Base-by-base conservation (phyloP, 2,113 vertebrate species). In the Manacus vitellinus region DNA sequence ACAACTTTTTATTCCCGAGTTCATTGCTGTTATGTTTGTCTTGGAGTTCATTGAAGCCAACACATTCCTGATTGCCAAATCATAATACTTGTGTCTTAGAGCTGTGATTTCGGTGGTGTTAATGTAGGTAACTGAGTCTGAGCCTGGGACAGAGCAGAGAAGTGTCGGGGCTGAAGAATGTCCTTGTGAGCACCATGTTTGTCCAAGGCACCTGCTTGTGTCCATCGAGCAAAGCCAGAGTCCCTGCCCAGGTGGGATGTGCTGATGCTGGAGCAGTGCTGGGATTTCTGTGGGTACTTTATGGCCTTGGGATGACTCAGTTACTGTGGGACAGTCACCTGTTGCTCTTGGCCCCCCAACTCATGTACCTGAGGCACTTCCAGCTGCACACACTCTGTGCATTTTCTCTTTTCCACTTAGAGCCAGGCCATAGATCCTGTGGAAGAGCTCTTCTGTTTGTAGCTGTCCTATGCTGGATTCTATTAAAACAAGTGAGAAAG, bases 1-100 rank as follows among this genome's bases (percentile, higher is more conserved):
- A 13, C 16, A 76, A 28, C 24, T 90, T 56, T 39, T 88, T 79
- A 58, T 76, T 86, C 19, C 25, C 15, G 17, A 37, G 23, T 83
- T 88, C 15, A 15, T 37, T 86, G 59, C 63, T 77, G 7, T 77
- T 77, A 5, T 63, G 6, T 95, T 96, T 97, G 35, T 85, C 52
- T 88, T 93, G 82, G 90, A 93, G 39, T 93, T 93, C 51, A 39
- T 27, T 74, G 35, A 86, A 90, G 75, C 65, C 43, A 61, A 74
- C 92, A 49, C 49, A 43, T 91, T 93, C 37, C 44, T 23, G 37
- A 37, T 91, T 78, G 66, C 65, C 92, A 84, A 92, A 87, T 94
- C 73, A 61, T 94, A 86, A 72, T 54, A 44, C 65, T 85, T 56
- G 27, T 83, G 49, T 78, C 83, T 89, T 78, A 78, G 81, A 78